A percentile compares a stretch with the other conserved stretches of the same genome.
Conservation (phyloP, 2,113 vertebrate genomes). For the Garra rufa region DNA sequence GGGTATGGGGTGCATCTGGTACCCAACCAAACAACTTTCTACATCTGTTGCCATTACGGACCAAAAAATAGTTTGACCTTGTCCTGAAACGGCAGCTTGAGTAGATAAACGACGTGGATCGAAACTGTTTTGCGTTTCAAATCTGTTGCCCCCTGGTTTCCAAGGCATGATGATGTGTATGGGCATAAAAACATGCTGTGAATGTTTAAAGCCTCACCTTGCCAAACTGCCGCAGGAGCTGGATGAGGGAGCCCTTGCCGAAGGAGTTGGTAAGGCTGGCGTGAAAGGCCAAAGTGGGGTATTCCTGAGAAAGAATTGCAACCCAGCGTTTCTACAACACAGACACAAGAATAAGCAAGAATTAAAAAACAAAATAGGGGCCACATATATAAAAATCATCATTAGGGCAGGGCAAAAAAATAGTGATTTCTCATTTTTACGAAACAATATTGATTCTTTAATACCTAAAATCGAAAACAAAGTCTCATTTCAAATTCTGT, state of each 20-base stretch:
- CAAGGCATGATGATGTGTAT: not conserved
- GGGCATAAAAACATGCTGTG: not conserved
- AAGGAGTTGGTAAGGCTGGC: slow-evolving; percentile 98
- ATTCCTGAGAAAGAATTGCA: slow-evolving; percentile 89
- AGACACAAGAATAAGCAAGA: slow-evolving; percentile 25
- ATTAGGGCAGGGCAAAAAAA: too few relatives aligned
- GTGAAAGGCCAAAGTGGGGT: slow-evolving; percentile 95
- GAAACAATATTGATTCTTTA: too few relatives aligned
- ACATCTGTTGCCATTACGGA: not conserved
- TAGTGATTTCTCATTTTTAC: too few relatives aligned
- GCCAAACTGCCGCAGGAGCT: slow-evolving; percentile 96
- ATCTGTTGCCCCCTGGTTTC: not conserved
- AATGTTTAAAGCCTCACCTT: slow-evolving; percentile 80
- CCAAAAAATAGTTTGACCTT: not conserved
- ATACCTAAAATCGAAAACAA: too few relatives aligned
- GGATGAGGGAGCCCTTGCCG: slow-evolving; percentile 97
- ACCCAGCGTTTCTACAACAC: slow-evolving; percentile 93
- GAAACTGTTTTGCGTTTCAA: not conserved
- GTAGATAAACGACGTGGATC: not conserved
- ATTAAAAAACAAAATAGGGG: not conserved
- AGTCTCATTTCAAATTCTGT: too few relatives aligned
- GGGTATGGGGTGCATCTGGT: not conserved
- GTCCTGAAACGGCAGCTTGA: slow-evolving; percentile 2
- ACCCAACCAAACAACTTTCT: not conserved
- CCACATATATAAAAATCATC: not conserved